A percentile compares a stretch with the other conserved stretches of the same genome.
These are phyloP conservation scores for Thaumetopoea pityocampa DNA, from an alignment of 1,140 invertebrate species.

Conservation along the genomic window DNA sequence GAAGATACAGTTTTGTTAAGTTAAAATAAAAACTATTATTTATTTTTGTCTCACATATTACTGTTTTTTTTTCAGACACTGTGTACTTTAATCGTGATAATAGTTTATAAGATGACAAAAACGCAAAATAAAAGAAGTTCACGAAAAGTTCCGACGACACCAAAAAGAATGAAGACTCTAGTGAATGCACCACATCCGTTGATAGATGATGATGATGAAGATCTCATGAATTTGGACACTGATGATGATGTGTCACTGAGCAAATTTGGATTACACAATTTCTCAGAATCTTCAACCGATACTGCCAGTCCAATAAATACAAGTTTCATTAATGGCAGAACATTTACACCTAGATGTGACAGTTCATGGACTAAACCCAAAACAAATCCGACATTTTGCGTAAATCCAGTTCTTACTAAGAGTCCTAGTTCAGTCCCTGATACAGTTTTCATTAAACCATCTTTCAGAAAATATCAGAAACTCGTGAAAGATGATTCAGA, in stretches of 20 bases:
- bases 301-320: conserved; percentile 40
- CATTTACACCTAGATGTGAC: conserved; percentile 50
- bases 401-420: conserved; percentile 42
- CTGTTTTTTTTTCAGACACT: too few species aligned
- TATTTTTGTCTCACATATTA: too few species aligned
- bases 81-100: too few species aligned
- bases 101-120: conserved; percentile 46
- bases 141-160: conserved; percentile 29
- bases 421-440: conserved; percentile 48
- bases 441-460: conserved; percentile 54
- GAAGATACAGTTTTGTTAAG: too few species aligned
- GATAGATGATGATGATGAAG: conserved; percentile 42
- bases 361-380: conserved; percentile 57
- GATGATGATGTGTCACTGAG: conserved; percentile 65
- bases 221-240: conserved; percentile 34
- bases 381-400: conserved; percentile 58
- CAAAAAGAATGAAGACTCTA: conserved; percentile 47
- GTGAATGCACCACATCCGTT: conserved; percentile 30
- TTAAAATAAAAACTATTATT: too few species aligned
- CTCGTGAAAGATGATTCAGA: conserved; percentile 58
- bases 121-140: conserved; percentile 25
- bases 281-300: conserved; percentile 58
- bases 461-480: conserved; percentile 64
- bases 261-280: conserved; percentile 62
- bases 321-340: conserved; percentile 47